Conservation (phyloP, 2,113 vertebrate genomes). For the Kryptolebias marmoratus region DNA sequence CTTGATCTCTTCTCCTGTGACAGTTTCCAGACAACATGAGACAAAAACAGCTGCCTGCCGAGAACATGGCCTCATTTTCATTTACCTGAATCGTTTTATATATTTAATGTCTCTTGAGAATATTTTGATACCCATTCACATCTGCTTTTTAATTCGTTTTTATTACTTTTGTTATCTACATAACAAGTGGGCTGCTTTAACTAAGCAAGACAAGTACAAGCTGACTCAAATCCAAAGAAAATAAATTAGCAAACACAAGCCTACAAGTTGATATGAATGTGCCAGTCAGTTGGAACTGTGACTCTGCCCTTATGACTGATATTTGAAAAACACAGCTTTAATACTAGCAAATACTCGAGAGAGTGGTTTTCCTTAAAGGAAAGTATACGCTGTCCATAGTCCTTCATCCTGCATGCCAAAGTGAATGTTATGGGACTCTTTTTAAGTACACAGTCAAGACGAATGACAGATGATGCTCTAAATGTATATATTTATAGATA, state of each 20-base stretch:
- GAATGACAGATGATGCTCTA: slow-evolving; percentile 58
- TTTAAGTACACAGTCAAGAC: slow-evolving; percentile 49
- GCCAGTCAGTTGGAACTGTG: neutral
- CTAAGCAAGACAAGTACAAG: too few relatives aligned
- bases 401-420: slow-evolving; percentile 3
- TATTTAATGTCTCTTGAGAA: slow-evolving; percentile 29
- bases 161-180: neutral
- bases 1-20: slow-evolving; percentile 62
- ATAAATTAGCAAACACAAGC: too few relatives aligned
- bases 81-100: slow-evolving; percentile 15
- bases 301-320: slow-evolving; percentile 4
- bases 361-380: slow-evolving; percentile 5
- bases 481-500: slow-evolving; percentile 65
- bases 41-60: slow-evolving; percentile 35
- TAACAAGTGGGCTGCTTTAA: neutral
- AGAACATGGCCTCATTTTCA: slow-evolving; percentile 43
- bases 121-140: slow-evolving; percentile 9
- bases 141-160: neutral
- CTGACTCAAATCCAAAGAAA: too few relatives aligned
- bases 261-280: too few relatives aligned
- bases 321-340: neutral
- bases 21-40: slow-evolving; percentile 55
- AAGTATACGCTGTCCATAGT: slow-evolving; percentile 14
- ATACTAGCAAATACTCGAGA: neutral
- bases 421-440: slow-evolving; percentile 36